These are phyloP conservation scores for Ovis canadensis DNA, from an alignment of 2,113 vertebrate genomes.

Conservation along the genomic window DNA sequence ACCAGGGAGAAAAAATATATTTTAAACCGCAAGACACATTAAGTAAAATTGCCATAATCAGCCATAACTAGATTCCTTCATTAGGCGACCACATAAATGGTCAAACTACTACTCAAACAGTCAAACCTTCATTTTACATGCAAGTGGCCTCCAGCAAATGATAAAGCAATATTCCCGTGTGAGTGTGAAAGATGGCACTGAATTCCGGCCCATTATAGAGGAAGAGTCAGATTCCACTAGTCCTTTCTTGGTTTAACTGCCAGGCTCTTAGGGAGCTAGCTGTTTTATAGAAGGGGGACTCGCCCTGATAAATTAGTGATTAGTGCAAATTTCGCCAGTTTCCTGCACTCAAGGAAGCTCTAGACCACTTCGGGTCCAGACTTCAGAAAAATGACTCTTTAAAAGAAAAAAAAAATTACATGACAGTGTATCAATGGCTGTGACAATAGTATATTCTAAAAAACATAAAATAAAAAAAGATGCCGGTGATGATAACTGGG, in stretches of 20 bases:
- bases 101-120: conserved; percentile 1
- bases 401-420: background rate
- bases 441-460: conserved; percentile 9
- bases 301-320: background rate
- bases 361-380: background rate
- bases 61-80: conserved; percentile 24
- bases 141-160: conserved; percentile 47
- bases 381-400: background rate
- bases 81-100: background rate
- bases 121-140: conserved; percentile 30
- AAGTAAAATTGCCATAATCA: conserved; percentile 18
- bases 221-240: conserved; percentile 62
- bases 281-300: background rate
- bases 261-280: background rate
- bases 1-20: background rate
- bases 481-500: background rate
- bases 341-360: background rate
- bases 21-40: background rate
- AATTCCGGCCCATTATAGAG: conserved; percentile 43
- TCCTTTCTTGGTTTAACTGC: conserved; percentile 32
- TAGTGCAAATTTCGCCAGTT: background rate
- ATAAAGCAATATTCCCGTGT: conserved; percentile 17
- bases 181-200: conserved; percentile 44
- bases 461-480: background rate
- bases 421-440: background rate